phyloP scores from a whole-genome alignment of 2,797 vertebrate species.

The Anguilla obscura region DNA sequence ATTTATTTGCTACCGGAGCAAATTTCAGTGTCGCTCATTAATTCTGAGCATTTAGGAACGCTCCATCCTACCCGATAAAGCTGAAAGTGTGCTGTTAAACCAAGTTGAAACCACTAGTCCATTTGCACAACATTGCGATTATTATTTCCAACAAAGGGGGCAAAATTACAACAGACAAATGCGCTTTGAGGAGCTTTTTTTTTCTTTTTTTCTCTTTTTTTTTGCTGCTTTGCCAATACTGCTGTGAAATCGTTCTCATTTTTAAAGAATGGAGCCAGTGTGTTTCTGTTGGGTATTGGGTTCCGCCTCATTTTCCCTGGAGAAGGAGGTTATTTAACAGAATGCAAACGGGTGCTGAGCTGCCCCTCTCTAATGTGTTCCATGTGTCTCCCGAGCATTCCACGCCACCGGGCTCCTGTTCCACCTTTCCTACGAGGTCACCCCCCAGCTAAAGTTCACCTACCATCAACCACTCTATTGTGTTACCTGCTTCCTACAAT shows the following conservation, averaged over 20 bases:
- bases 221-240: not conserved
- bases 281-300: not conserved
- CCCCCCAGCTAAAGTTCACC: not conserved
- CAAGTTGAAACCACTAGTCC: slow-evolving; percentile 41
- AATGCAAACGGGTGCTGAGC: slow-evolving; percentile 40
- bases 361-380: slow-evolving; percentile 45
- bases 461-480: not conserved
- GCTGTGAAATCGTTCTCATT: slow-evolving; percentile 26
- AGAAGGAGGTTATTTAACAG: slow-evolving; percentile 40
- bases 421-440: not conserved
- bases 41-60: slow-evolving; percentile 30
- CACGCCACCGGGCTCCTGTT: not conserved
- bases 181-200: not conserved
- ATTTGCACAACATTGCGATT: slow-evolving; percentile 36
- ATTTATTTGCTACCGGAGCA: slow-evolving; percentile 1
- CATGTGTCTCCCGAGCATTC: slow-evolving; percentile 42
- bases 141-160: slow-evolving; percentile 42
- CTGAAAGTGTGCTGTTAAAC: slow-evolving; percentile 35
- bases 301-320: slow-evolving; percentile 21
- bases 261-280: slow-evolving; percentile 31
- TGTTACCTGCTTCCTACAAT: slow-evolving; percentile 11
- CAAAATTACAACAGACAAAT: not conserved
- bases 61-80: slow-evolving; percentile 29
- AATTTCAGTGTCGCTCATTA: slow-evolving; percentile 28
- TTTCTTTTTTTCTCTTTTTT: not conserved